Evolutionary conservation across 2,113 vertebrate species (phyloP), one percentile per base, ranked within the genome.

Genomic region (Nettapus auritus): DNA sequence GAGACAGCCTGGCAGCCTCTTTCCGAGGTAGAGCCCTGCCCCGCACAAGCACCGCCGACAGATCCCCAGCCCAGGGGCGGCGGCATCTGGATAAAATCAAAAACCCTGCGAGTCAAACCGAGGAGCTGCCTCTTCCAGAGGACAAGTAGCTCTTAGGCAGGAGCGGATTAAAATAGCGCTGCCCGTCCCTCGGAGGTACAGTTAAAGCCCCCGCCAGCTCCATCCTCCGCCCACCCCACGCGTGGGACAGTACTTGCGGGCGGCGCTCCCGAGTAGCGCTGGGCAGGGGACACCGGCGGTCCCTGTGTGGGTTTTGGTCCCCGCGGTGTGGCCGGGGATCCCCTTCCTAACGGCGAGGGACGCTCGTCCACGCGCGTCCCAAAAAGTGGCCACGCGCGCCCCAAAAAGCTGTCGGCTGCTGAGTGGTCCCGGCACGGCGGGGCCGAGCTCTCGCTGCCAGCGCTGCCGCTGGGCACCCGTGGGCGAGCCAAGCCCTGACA

Each of bases 231-330:
- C 60, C 11, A 18, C 16, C 48, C 57, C 71, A 50, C 28, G 53
- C 21, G 33, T 57, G 80, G 63, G 53, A 7, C 4, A 11, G 42
- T 69, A n/a, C 71, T 86, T 69, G 74, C 63, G 42, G 56, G 66
- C 21, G 57, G 91, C 52, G 82, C 82, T 77, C 64, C 85, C 53
- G 52, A 40, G 69, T 63, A 38, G 76, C 31, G 8, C 70, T 18
- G 70, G 34, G 31, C 52, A 2, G 13, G 38, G 18, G 36, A 21
- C 11, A 1, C 29, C 18, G 5, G 1, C 13, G 3, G 40, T 11
- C 40, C 34, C 23, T 17, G 23, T 9, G 3, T 9, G 79, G 26
- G 29, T 56, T 57, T 73, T 8, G 20, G 2, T 48, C 20, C 14
- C 55, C 10, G 4, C 8, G 21, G 18, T 1, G 11, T 53, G 9